Percentiles rank a stretch among this genome's conserved stretches.
These are phyloP conservation scores for Thysanoteuthis rhombus DNA, from an alignment of 2,888 invertebrate species.

Conservation along the genomic window DNA sequence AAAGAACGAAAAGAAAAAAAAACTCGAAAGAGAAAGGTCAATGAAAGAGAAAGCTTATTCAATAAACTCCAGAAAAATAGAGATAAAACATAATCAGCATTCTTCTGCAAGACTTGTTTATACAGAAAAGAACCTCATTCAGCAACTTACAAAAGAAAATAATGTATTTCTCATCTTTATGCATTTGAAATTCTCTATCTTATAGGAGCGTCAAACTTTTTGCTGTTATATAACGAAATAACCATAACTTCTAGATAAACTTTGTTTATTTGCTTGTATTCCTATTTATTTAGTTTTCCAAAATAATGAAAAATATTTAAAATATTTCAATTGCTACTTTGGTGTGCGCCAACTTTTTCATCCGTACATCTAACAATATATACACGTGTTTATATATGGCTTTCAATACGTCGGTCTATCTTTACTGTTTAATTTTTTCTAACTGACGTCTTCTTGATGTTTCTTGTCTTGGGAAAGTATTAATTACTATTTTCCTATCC, in stretches of 20 bases:
- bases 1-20: not conserved
- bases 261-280: not conserved
- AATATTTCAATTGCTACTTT: not conserved
- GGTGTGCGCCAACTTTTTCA: not conserved
- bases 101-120: not conserved
- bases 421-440: not conserved
- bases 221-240: no score
- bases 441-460: not conserved
- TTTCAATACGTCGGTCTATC: not conserved
- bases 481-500: not conserved
- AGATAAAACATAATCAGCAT: not conserved
- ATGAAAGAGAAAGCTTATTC: not conserved
- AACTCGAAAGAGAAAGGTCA: not conserved
- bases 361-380: not conserved
- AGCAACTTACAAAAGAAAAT: no score
- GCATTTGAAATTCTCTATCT: no score
- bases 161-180: no score
- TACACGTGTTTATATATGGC: not conserved
- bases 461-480: not conserved
- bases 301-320: not conserved
- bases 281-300: not conserved
- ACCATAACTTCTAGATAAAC: no score
- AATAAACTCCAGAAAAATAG: not conserved
- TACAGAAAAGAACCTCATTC: not conserved
- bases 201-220: no score